Conservation (phyloP, 2,888 invertebrate genomes). For the Timandra comae region DNA sequence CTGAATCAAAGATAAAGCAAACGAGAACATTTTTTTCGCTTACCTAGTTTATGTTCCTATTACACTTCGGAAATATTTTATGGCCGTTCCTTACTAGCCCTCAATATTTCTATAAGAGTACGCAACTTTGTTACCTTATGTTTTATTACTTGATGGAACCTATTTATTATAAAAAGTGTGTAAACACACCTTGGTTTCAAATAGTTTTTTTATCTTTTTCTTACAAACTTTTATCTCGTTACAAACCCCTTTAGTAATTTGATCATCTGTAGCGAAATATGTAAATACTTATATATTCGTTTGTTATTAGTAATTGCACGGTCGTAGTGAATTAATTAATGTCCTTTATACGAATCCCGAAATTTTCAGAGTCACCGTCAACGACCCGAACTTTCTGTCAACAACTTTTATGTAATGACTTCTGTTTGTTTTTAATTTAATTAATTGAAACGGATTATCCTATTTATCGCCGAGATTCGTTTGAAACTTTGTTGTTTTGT, state of each 20-base stretch:
- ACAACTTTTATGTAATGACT: conserved; percentile 55
- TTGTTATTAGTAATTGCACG: too few species aligned
- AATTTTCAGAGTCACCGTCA: conserved; percentile 33
- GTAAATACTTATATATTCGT: too few species aligned
- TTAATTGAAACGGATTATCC: conserved; percentile 65
- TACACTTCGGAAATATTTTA: conserved; percentile 35
- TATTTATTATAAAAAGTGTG: too few species aligned
- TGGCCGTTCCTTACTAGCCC: conserved; percentile 29
- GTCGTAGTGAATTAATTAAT: conserved; percentile 15
- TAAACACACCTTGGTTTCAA: too few species aligned
- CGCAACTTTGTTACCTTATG: conserved; percentile 1
- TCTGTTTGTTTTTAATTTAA: conserved; percentile 69
- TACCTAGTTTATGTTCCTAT: conserved; percentile 32
- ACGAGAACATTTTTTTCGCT: conserved; percentile 28
- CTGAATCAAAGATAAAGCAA: conserved; percentile 32
- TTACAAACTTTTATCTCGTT: too few species aligned
- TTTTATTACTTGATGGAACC: too few species aligned
- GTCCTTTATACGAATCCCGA: conserved; percentile 25
- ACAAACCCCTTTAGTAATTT: too few species aligned
- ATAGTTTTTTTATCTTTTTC: too few species aligned
- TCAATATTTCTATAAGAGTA: conserved; percentile 31
- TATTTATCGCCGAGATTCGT: conserved; percentile 55
- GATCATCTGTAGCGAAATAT: too few species aligned
- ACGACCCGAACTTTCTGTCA: conserved; percentile 38
- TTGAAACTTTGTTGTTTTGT: conserved; percentile 47